Percentiles rank a stretch among this genome's conserved stretches.
These are phyloP conservation scores for Loris lydekkerianus DNA, from an alignment of 2,797 vertebrate genomes.

Conservation along the genomic window DNA sequence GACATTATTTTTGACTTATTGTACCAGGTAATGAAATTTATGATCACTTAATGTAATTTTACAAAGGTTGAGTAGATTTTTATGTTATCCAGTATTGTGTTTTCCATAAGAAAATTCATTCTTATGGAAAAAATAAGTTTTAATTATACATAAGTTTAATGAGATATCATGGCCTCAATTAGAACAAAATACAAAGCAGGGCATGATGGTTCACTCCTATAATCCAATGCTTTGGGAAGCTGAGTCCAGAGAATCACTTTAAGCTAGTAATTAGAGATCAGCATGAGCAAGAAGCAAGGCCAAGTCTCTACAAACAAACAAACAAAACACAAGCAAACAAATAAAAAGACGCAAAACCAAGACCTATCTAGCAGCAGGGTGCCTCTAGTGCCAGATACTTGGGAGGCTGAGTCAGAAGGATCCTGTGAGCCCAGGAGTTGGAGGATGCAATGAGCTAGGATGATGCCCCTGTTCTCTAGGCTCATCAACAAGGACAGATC, in stretches of 20 bases:
- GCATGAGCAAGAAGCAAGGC: neutral
- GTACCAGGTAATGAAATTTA: conserved; percentile 57
- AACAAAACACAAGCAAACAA: no score
- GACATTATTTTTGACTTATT: neutral
- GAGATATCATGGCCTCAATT: neutral
- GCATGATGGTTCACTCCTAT: neutral
- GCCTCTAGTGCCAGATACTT: neutral
- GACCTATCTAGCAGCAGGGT: neutral
- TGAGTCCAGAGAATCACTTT: neutral
- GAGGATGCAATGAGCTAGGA: neutral
- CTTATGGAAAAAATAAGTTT: conserved; percentile 41
- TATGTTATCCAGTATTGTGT: conserved; percentile 19
- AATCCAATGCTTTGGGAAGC: neutral
- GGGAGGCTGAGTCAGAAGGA: neutral
- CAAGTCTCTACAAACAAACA: neutral
- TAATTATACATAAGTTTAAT: conserved; percentile 41
- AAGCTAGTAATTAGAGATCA: neutral
- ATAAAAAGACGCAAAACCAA: neutral
- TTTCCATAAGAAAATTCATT: conserved; percentile 54
- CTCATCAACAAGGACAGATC: neutral
- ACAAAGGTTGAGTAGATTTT: conserved; percentile 62
- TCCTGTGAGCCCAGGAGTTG: neutral
- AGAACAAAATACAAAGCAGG: conserved; percentile 3
- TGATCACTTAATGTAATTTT: conserved; percentile 73
- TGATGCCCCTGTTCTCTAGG: neutral